These are phyloP conservation scores for Nesospiza acunhae DNA, from an alignment of 2,113 vertebrate genomes.

Conservation along the genomic window DNA sequence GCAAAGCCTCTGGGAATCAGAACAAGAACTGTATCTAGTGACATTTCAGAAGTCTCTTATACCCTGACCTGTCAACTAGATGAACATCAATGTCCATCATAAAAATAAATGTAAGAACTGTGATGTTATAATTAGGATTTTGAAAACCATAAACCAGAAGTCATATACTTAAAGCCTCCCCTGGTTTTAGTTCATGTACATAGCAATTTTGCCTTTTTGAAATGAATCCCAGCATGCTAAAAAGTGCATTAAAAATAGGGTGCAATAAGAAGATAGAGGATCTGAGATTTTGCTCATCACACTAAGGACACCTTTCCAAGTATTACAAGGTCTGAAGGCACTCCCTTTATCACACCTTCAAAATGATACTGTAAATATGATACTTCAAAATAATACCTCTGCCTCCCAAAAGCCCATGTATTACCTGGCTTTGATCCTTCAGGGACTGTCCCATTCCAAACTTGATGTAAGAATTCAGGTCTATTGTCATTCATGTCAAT, in stretches of 20 bases:
- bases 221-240: not conserved
- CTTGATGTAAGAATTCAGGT: slow-evolving; percentile 93
- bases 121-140: not conserved
- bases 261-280: not conserved
- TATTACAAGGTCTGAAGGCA: not conserved
- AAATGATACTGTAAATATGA: not conserved
- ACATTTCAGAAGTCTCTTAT: not conserved
- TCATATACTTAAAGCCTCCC: not conserved
- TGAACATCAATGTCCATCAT: not conserved
- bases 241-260: not conserved
- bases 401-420: not conserved
- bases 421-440: slow-evolving; percentile 98
- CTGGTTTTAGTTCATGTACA: not conserved
- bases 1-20: slow-evolving; percentile 10
- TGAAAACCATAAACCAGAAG: not conserved
- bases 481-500: slow-evolving; percentile 99
- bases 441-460: slow-evolving; percentile 95
- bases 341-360: not conserved
- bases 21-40: not conserved
- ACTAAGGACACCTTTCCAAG: not conserved
- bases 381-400: not conserved
- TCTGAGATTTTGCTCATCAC: not conserved
- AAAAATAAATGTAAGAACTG: not conserved
- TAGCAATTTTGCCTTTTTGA: not conserved
- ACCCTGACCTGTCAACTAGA: not conserved